A percentile compares a stretch with the other conserved stretches of the same genome.
Evolutionary conservation across 92 coral and sea anemone genomes (phyloP).

Genomic region (Nematostella vectensis): DNA sequence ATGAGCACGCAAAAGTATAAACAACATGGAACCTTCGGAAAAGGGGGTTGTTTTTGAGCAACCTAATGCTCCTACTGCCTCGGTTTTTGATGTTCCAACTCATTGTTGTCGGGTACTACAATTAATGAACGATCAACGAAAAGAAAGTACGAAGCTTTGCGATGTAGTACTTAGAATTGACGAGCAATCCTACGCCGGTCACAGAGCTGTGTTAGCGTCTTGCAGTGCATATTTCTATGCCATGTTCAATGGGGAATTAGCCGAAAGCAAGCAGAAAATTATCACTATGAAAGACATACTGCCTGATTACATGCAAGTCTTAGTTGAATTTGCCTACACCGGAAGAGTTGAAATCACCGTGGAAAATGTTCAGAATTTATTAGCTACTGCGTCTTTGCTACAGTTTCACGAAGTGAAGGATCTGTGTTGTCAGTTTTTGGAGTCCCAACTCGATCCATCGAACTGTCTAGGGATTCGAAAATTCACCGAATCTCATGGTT

Average conservation of each 20-base stretch:
- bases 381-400: constrained; percentile 78
- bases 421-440: constrained; percentile 89
- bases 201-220: constrained; percentile 91
- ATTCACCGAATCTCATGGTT: constrained; percentile 91
- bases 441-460: constrained; percentile 87
- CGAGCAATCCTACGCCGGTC: constrained; percentile 77
- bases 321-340: constrained; percentile 92
- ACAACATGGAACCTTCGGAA: too few relatives aligned
- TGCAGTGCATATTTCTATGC: constrained; percentile 94
- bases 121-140: constrained; percentile 84
- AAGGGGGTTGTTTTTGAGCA: constrained; percentile 2
- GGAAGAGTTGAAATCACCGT: constrained; percentile 82
- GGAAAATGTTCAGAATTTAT: constrained; percentile 78
- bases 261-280: constrained; percentile 91
- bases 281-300: constrained; percentile 89
- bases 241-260: constrained; percentile 94
- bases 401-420: constrained; percentile 96
- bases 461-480: constrained; percentile 97
- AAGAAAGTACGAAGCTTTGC: constrained; percentile 88
- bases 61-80: constrained; percentile 1
- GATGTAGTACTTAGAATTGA: constrained; percentile 93
- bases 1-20: too few relatives aligned
- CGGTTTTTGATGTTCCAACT: constrained; percentile 36
- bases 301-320: constrained; percentile 59
- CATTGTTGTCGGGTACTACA: constrained; percentile 72